Percentiles rank a stretch among this genome's conserved stretches.
Evolutionary conservation across 2,888 invertebrate genomes (phyloP).

Genomic region (Auanema freiburgensis): DNA sequence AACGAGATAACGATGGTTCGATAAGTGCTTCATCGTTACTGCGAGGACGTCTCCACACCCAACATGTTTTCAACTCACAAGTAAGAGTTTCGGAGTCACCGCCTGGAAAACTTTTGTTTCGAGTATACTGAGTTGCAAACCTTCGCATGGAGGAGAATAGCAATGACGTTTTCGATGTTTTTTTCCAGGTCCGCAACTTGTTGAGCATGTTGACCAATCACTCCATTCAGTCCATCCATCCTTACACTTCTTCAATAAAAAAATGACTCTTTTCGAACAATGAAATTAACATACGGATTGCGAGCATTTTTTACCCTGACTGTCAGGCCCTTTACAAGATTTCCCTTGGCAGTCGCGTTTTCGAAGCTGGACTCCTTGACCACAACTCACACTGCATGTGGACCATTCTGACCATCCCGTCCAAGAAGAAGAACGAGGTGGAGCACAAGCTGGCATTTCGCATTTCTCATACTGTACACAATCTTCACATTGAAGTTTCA

Average conservation of each 20-base stretch:
- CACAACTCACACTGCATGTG: conserved; percentile 24
- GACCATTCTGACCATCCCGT: conserved; percentile 32
- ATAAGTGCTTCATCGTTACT: too few species aligned
- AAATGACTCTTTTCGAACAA: too few species aligned
- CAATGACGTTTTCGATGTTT: conserved; percentile 32
- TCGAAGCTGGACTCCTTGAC: conserved; percentile 28
- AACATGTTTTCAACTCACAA: too few species aligned
- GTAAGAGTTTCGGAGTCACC: too few species aligned
- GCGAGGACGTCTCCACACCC: too few species aligned
- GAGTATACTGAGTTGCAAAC: too few species aligned
- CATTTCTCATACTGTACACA: conserved; percentile 32
- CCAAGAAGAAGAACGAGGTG: conserved; percentile 40
- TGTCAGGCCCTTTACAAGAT: conserved; percentile 34
- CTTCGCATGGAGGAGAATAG: too few species aligned
- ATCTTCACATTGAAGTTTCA: conserved; percentile 10
- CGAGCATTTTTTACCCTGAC: conserved; percentile 28
- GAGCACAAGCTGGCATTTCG: conserved; percentile 10
- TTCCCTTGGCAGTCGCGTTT: conserved; percentile 30
- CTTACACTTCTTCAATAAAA: too few species aligned
- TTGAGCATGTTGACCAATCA: conserved; percentile 18
- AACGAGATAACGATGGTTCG: too few species aligned
- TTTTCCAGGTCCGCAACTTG: conserved; percentile 30
- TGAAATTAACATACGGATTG: too few species aligned
- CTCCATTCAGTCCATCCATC: conserved; percentile 45
- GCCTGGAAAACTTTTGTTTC: too few species aligned